phyloP scores from a whole-genome alignment of 2,888 invertebrate species.

The Linhomoeus sp. region DNA sequence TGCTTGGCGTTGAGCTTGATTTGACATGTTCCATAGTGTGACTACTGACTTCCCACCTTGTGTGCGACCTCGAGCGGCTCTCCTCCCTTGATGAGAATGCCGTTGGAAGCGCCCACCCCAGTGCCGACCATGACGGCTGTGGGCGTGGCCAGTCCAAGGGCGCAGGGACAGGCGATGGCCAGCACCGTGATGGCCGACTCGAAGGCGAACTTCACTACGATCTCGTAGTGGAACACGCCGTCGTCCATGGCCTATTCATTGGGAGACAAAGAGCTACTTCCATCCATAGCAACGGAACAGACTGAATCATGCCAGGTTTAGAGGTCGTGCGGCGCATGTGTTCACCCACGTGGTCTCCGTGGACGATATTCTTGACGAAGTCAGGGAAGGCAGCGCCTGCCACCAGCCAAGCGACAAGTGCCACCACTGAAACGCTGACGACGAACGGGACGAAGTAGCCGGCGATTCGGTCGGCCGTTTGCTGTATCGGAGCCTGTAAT shows the following conservation, averaged over 20 bases:
- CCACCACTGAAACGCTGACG: conserved; percentile 57
- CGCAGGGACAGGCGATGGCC: conserved; percentile 95
- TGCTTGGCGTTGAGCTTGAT: no score
- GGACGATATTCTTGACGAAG: no score
- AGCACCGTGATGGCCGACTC: conserved; percentile 90
- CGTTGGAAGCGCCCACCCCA: conserved; percentile 83
- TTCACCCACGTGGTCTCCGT: no score
- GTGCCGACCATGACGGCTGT: conserved; percentile 91
- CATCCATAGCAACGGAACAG: no score
- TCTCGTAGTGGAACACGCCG: conserved; percentile 38
- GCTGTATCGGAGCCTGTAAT: conserved; percentile 70
- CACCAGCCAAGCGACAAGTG: conserved; percentile 66
- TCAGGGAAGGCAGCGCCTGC: conserved; percentile 39
- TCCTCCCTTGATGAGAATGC: conserved; percentile 91
- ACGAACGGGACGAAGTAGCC: conserved; percentile 93
- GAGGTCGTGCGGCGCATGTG: no score
- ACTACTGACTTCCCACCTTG: no score
- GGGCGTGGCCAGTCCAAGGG: conserved; percentile 84
- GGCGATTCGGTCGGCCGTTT: conserved; percentile 86
- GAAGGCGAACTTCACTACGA: conserved; percentile 78
- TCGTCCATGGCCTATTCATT: no score
- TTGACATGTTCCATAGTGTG: no score
- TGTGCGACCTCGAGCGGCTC: conserved; percentile 91
- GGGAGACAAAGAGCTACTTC: no score
- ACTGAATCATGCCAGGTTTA: no score